Conservation (phyloP, 2,888 invertebrate genomes). For the Osmoderma eremita region DNA sequence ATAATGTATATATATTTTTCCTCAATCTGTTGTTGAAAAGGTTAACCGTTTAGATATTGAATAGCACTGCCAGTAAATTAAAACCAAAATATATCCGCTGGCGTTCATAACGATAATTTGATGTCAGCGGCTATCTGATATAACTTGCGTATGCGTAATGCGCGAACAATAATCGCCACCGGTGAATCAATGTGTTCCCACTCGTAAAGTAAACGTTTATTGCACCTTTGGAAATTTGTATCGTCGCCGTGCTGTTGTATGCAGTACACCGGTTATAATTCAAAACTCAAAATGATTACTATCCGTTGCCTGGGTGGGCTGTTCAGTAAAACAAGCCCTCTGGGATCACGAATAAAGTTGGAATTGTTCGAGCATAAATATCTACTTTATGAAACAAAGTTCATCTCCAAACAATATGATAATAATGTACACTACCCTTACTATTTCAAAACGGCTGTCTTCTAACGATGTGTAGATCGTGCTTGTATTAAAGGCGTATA, state of each 20-base stretch:
- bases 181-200: conserved; percentile 44
- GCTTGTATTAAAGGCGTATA: conserved; percentile 23
- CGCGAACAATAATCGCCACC: conserved; percentile 9
- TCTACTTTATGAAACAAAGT: conserved; percentile 41
- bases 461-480: conserved; percentile 24
- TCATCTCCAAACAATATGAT: conserved; percentile 43
- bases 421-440: conserved; percentile 41
- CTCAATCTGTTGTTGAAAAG: too few species aligned
- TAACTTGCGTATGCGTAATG: not conserved
- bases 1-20: too few species aligned
- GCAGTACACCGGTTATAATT: conserved; percentile 50
- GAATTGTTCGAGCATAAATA: conserved; percentile 44
- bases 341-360: conserved; percentile 47
- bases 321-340: conserved; percentile 50
- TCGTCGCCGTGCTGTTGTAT: conserved; percentile 44
- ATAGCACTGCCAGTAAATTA: too few species aligned
- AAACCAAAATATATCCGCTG: too few species aligned
- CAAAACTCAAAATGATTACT: conserved; percentile 52
- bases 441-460: conserved; percentile 19
- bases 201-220: conserved; percentile 51
- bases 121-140: too few species aligned
- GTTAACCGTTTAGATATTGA: too few species aligned
- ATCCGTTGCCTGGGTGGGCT: conserved; percentile 50
- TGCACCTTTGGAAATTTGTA: conserved; percentile 53
- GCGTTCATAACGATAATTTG: too few species aligned